Evolutionary conservation across 1,140 invertebrate species (phyloP), one percentile per base, ranked within the genome.

Genomic region (Gryllus bimaculatus): DNA sequence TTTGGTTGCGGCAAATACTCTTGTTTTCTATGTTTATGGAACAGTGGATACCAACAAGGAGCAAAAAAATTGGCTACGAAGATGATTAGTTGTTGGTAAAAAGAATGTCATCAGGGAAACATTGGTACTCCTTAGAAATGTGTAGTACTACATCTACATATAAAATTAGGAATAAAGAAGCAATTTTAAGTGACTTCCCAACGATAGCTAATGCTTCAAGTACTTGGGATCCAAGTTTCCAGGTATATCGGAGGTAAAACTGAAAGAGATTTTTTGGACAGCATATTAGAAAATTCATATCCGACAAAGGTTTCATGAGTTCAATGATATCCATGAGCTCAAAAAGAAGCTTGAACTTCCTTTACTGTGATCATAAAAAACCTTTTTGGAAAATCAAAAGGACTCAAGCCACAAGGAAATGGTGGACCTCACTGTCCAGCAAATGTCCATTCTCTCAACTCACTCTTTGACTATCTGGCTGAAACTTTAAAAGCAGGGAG

Each of bases 381-480:
- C 12, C n/a, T 83, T 82, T 81, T 77, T 82, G n/a, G 82, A 82
- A n/a, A 83, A 84, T 54, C 54, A 79, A 10, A 83, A 82, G 81
- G 73, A 48, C 79, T 79, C 81, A 54, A 82, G 85, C 80, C 84
- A 83, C 79, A 80, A 78, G 79, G 74, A 81, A 76, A 81, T 83
- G 39, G 81, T 84, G 39, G 79, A 80, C 74, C 79, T 82, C 13
- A 82, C 26, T 85, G 80, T 66, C 85, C 82, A 84, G 81, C 75
- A 74, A 86, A 86, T 82, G 77, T 85, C 75, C 83, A 86, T 82
- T 85, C 84, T 81, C 82, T 86, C 12, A 79, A 85, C 75, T 84
- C 82, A 1, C 26, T 2, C 26, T 5, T 39, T 39, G 83, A 84
- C 77, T 83, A 85, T 73, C 86, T 85, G 81, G 82, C 81, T 2